Conservation (phyloP, 1,140 invertebrate species). For the Eriocheir sinensis region DNA sequence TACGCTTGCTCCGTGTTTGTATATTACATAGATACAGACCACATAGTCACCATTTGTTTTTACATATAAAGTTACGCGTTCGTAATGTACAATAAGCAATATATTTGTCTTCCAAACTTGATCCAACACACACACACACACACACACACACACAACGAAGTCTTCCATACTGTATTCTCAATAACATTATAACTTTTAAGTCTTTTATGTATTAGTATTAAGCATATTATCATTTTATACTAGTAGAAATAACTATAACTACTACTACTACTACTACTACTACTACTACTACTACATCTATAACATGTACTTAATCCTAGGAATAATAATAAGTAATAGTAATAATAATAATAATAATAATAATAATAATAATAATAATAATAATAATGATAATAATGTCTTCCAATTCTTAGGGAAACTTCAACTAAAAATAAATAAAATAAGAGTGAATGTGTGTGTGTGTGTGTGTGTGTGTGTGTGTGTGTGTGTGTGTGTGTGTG, state of each 20-base stretch:
- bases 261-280: too few species aligned
- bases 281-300: too few species aligned
- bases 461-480: constrained; percentile 45
- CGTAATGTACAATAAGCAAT: not conserved
- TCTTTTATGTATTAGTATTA: too few species aligned
- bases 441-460: not conserved
- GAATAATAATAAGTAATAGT: too few species aligned
- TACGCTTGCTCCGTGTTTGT: not conserved
- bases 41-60: not conserved
- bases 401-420: too few species aligned
- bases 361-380: too few species aligned
- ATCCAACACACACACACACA: constrained; percentile 21
- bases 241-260: too few species aligned
- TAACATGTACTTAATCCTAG: too few species aligned
- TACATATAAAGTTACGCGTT: not conserved
- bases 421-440: not conserved
- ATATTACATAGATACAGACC: not conserved
- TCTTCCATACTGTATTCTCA: too few species aligned
- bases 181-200: too few species aligned
- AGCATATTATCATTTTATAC: too few species aligned
- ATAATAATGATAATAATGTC: not conserved
- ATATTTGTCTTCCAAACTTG: not conserved
- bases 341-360: too few species aligned
- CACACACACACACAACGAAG: constrained; percentile 36
- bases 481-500: constrained; percentile 33